Conservation (phyloP, 2,113 vertebrate species). For the Spilogale gracilis region DNA sequence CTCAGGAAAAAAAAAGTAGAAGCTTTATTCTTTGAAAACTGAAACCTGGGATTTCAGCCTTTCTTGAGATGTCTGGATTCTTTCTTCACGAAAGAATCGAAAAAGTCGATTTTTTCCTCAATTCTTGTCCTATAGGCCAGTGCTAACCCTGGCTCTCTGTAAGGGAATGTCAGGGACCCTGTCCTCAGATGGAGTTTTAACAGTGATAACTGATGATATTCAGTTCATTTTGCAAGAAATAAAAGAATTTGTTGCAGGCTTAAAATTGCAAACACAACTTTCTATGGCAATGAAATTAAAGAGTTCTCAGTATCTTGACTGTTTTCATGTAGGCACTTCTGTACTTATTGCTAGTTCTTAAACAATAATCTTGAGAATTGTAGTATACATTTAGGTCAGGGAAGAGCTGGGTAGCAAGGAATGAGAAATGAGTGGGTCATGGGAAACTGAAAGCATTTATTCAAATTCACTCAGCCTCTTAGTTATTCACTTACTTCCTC, state of each 20-base stretch:
- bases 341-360: neutral
- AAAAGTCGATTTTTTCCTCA: neutral
- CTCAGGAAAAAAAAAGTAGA: neutral
- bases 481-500: neutral
- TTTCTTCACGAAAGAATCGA: neutral
- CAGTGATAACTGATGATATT: neutral
- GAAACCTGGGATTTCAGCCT: constrained; percentile 24
- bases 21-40: constrained; percentile 29
- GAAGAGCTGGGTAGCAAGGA: neutral
- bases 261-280: neutral
- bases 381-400: no score
- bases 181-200: neutral
- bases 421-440: neutral
- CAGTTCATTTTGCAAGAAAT: neutral
- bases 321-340: neutral
- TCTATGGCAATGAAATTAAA: neutral
- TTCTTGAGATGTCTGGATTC: neutral
- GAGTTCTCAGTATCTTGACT: neutral
- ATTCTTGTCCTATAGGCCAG: neutral
- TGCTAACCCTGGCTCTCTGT: neutral
- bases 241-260: neutral
- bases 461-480: neutral
- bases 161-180: neutral
- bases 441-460: neutral
- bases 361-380: neutral